Percentiles rank a stretch among this genome's conserved stretches.
These are phyloP conservation scores for Sinonovacula constricta DNA, from an alignment of 1,140 invertebrate species.

Conservation along the genomic window DNA sequence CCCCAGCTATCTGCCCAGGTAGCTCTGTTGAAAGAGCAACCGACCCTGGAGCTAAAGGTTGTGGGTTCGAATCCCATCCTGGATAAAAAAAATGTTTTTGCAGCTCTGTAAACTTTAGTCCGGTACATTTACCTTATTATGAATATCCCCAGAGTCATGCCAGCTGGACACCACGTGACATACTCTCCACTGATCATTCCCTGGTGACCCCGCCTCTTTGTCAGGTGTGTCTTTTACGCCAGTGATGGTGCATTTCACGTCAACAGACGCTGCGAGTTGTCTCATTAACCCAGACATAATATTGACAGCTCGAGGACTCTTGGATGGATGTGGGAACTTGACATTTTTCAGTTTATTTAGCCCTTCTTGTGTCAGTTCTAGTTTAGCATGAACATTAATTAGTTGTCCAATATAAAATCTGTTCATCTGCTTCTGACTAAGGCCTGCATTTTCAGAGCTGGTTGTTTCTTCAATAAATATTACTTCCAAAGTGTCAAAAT, in stretches of 20 bases:
- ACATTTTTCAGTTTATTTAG: not conserved
- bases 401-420: not conserved
- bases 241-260: not conserved
- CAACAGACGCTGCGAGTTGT: not conserved
- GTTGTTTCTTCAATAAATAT: not conserved
- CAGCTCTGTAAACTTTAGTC: not conserved
- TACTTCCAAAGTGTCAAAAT: not conserved
- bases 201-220: not conserved
- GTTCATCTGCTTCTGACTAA: not conserved
- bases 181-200: not conserved
- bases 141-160: not conserved
- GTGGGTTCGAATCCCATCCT: not conserved
- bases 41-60: not conserved
- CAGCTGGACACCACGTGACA: not conserved
- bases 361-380: not conserved
- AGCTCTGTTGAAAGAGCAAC: not conserved
- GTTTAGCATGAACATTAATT: not conserved
- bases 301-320: not conserved
- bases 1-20: not conserved
- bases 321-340: not conserved
- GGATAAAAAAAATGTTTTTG: not conserved
- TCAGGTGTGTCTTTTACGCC: not conserved
- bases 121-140: not conserved
- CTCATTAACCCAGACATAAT: not conserved
- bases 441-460: not conserved